Conservation (phyloP, 1,140 invertebrate genomes). For the Epicauta chinensis region DNA sequence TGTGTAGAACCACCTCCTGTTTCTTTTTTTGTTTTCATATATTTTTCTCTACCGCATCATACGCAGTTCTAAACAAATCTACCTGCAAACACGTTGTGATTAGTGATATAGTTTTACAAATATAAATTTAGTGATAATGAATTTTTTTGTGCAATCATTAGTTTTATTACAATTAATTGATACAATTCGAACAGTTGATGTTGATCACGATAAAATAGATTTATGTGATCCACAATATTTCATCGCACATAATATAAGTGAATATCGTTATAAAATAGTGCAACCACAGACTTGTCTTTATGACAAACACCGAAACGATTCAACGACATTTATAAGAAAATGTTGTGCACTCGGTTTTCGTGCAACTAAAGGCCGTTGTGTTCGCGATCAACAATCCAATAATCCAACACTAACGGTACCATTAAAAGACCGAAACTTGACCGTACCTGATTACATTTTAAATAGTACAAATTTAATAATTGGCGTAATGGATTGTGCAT, state of each 20-base stretch:
- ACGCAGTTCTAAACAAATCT: no score
- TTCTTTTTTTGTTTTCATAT: no score
- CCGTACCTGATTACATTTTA: not conserved
- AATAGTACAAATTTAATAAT: constrained; percentile 4
- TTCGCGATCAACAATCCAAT: constrained; percentile 1
- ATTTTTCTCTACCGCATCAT: no score
- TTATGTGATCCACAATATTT: constrained; percentile 8
- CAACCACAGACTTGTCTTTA: constrained; percentile 7
- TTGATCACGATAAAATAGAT: not conserved
- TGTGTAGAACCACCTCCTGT: not conserved
- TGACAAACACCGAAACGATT: not conserved
- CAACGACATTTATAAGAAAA: constrained; percentile 7
- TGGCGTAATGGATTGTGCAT: constrained; percentile 15
- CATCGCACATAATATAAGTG: not conserved
- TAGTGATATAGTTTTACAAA: not conserved
- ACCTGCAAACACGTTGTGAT: no score
- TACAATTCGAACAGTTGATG: not conserved
- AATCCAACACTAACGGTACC: constrained; percentile 3
- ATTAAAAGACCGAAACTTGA: no score
- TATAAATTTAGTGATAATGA: not conserved
- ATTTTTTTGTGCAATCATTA: not conserved
- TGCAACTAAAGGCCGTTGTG: constrained; percentile 3
- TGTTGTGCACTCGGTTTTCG: constrained; percentile 17
- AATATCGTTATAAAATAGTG: constrained; percentile 10
- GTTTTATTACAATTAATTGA: not conserved